Evolutionary conservation across 2,113 vertebrate genomes (phyloP).

Genomic region (Hippocampus zosterae): DNA sequence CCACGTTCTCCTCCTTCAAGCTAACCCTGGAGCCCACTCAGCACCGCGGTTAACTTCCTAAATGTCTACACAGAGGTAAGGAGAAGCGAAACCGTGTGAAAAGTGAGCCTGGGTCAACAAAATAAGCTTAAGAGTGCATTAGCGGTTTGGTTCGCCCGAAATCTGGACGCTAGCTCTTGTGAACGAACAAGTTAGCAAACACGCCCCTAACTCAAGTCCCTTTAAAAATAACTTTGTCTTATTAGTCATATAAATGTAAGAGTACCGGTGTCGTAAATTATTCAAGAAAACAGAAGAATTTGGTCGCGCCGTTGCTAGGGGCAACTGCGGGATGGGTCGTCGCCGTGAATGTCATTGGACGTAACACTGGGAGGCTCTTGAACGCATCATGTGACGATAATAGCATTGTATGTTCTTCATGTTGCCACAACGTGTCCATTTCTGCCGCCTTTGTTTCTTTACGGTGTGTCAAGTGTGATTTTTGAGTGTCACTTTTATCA

Average conservation of each 20-base stretch:
- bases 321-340: slow-evolving; percentile 79
- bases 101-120: not conserved
- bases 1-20: not conserved
- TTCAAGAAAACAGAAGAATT: not conserved
- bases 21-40: not conserved
- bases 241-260: not conserved
- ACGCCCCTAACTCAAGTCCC: not conserved
- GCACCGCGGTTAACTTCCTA: not conserved
- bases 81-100: not conserved
- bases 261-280: not conserved
- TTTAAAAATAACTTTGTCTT: not conserved
- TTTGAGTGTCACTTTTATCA: not conserved
- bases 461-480: not conserved
- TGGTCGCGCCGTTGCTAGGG: slow-evolving; percentile 62
- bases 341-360: slow-evolving; percentile 42
- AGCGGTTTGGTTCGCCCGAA: not conserved
- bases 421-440: not conserved
- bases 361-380: slow-evolving; percentile 1
- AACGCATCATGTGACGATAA: slow-evolving; percentile 8
- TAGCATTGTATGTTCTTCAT: not conserved
- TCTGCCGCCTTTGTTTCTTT: not conserved
- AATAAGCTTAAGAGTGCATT: not conserved
- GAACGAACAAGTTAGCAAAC: slow-evolving; percentile 3
- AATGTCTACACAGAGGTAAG: not conserved
- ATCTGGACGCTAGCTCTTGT: not conserved